Evolutionary conservation across 1,140 invertebrate genomes (phyloP), one percentile per base, ranked within the genome.

Genomic region (Bombus impatiens): DNA sequence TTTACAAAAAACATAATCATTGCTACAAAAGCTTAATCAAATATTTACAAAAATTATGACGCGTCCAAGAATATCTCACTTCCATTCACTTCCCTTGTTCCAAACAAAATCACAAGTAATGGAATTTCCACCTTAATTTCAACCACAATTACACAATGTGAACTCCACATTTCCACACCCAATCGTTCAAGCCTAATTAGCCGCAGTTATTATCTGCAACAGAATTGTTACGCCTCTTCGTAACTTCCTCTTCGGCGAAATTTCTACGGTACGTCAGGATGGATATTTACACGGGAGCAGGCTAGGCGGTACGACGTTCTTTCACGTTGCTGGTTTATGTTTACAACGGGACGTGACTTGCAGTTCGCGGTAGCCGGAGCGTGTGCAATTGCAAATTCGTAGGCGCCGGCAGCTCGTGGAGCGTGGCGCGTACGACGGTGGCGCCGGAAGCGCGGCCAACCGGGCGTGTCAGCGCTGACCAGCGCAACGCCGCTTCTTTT

Each of bases 401-500:
- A 70, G 78, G 74, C 83, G 88, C 71, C 84, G 68, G 86, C 74
- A 62, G 82, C 70, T 59, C 78, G 71, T 67, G 81, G 75, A 75
- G 68, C 62, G 57, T 35, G n/a, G 70, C 70, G 65, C 67, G 53
- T 32, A 72, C 75, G 77, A 90, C 72, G 84, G 84, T 92, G 93
- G 90, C 91, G 93, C 92, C 93, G 93, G 93, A 93, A 94, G 92
- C 91, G 84, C 74, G 75, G 88, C 89, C 91, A 93, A 92, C 91
- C 93, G 91, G 93, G 94, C 93, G 93, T 94, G 93, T 94, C 93
- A 92, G 92, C 90, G 91, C 93, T 94, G 94, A 94, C 94, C 93
- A 94, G 92, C 93, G 92, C 93, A 94, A 93, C 90, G 92, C 92
- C 90, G 92, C 92, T 93, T 91, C 93, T 92, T 93, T 93, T 88